Evolutionary conservation across 2,888 invertebrate species (phyloP).

Genomic region (Lucinisca nassula): DNA sequence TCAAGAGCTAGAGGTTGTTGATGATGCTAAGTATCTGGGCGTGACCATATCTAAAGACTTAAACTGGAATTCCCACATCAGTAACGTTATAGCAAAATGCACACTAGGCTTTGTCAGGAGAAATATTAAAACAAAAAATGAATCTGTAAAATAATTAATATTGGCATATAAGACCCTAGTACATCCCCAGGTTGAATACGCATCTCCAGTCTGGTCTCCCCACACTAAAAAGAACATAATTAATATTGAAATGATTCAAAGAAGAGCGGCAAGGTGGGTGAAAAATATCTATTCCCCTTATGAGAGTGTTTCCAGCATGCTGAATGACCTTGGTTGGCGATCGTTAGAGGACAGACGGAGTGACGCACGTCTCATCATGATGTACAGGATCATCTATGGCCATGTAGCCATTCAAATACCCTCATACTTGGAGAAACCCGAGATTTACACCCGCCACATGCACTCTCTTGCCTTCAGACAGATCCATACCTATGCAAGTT

Average conservation of each 20-base stretch:
- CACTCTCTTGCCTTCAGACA: too few relatives aligned
- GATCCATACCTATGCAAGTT: too few relatives aligned
- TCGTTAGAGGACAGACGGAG: not conserved
- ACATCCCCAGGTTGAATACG: not conserved
- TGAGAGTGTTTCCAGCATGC: not conserved
- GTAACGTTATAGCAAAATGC: too few relatives aligned
- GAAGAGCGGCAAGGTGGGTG: not conserved
- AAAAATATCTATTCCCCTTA: not conserved
- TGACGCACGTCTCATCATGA: not conserved
- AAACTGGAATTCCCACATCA: too few relatives aligned
- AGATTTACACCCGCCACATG: too few relatives aligned
- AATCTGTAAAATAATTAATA: not conserved
- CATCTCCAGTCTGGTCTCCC: not conserved
- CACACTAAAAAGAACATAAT: not conserved
- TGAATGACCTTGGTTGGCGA: not conserved
- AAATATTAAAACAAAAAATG: not conserved
- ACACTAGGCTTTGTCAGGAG: too few relatives aligned
- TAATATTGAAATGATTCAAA: not conserved
- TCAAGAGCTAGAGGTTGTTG: too few relatives aligned
- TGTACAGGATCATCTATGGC: not conserved
- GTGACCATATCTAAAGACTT: too few relatives aligned
- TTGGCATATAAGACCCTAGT: constrained; percentile 1
- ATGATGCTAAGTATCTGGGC: too few relatives aligned
- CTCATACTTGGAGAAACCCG: too few relatives aligned
- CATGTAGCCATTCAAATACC: not conserved